Conservation (phyloP, 2,113 vertebrate genomes). For the Sarotherodon lohbergeri region DNA sequence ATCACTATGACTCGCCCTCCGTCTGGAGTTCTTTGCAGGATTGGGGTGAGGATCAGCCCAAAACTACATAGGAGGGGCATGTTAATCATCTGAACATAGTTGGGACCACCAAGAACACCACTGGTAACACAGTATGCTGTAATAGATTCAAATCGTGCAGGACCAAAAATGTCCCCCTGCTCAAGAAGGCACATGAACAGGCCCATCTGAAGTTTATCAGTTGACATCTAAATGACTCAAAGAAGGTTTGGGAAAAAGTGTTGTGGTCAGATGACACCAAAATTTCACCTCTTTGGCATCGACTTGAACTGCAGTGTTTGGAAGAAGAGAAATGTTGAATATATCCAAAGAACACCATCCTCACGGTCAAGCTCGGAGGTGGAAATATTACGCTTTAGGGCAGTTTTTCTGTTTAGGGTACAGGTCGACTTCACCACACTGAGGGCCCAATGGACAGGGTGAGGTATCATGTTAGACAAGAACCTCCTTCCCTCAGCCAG, state of each 20-base stretch:
- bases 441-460: not conserved
- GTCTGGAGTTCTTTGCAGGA: not conserved
- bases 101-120: not conserved
- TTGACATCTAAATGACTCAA: not conserved
- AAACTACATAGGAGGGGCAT: not conserved
- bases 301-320: not conserved
- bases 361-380: not conserved
- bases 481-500: not conserved
- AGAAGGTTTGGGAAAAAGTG: not conserved
- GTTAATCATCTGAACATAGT: not conserved
- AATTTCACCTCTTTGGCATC: not conserved
- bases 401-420: not conserved
- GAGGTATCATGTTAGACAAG: not conserved
- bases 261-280: not conserved
- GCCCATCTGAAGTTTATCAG: not conserved
- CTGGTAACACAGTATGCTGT: not conserved
- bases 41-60: not conserved
- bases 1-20: not conserved
- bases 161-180: not conserved
- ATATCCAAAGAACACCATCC: not conserved
- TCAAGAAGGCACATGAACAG: not conserved
- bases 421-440: not conserved
- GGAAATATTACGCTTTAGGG: not conserved
- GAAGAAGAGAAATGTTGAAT: not conserved
- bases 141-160: not conserved